These are phyloP conservation scores for Aspidapion aeneum DNA, from an alignment of 2,888 invertebrate species.

Conservation along the genomic window DNA sequence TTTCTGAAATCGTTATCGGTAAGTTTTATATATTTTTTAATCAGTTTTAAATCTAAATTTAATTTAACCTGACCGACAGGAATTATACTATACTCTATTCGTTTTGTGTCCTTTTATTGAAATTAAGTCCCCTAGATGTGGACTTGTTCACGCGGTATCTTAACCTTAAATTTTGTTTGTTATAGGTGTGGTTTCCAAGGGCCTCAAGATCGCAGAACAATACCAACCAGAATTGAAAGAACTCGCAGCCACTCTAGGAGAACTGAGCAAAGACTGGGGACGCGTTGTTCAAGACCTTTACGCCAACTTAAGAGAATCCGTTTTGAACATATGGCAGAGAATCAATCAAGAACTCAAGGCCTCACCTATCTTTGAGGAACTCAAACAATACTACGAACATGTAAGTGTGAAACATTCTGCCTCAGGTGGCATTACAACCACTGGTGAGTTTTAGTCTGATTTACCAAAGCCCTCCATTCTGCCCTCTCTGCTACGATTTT, in stretches of 20 bases:
- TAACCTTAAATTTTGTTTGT: not conserved
- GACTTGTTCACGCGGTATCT: too few species aligned
- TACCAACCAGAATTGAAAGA: slow-evolving; percentile 66
- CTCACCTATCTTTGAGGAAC: slow-evolving; percentile 51
- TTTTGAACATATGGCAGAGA: slow-evolving; percentile 47
- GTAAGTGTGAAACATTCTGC: slow-evolving; percentile 29
- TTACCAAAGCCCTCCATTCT: too few species aligned
- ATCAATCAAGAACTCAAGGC: slow-evolving; percentile 53
- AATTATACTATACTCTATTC: too few species aligned
- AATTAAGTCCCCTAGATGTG: too few species aligned
- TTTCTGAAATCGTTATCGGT: slow-evolving; percentile 33
- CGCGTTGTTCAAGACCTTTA: slow-evolving; percentile 45
- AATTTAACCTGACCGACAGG: too few species aligned
- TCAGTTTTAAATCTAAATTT: too few species aligned
- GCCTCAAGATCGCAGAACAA: slow-evolving; percentile 57
- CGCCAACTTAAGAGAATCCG: slow-evolving; percentile 45
- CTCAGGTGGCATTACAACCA: too few species aligned
- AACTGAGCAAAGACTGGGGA: slow-evolving; percentile 50
- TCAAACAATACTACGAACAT: slow-evolving; percentile 49
- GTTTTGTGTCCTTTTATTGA: too few species aligned
- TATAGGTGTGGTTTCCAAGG: slow-evolving; percentile 31
- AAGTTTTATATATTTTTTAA: too few species aligned
- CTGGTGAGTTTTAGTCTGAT: too few species aligned
- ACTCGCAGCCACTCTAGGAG: slow-evolving; percentile 52
- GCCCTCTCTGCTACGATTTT: too few species aligned